Base-by-base conservation (phyloP, 2,888 invertebrate species). In the Reticulitermes lucifugus region DNA sequence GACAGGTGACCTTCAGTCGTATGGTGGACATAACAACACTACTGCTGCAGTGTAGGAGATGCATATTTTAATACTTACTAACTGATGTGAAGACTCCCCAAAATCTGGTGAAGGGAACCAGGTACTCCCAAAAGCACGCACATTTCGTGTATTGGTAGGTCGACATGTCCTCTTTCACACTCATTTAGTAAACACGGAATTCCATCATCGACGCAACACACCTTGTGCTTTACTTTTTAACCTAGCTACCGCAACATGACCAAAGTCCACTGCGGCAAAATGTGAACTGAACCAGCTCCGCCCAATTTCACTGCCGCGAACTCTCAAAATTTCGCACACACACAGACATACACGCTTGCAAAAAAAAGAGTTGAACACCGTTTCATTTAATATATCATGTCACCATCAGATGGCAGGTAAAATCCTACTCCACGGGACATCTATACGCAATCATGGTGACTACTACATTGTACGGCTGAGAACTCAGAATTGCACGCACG, bases 41-140 rank as follows among this genome's bases (percentile, higher is more conserved):
- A 77, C 5, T 41, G 21, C 7, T 46, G 43, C 3, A 35, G 14
- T 77, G n/a, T 21, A 77, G n/a, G 29, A 12, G 0, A 41, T 51
- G 65, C 12, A 25, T n/a, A 65, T 43, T 60, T 46, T 75, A 12
- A 12, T 85, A 79, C 89, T 88, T 87, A 90, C 90, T 90, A 82
- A 90, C 89, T 73, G 90, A 89, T 9, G 90, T 90, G 84, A 90
- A 88, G 65, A 90, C 88, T 12, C 90, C 90, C 89, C 90, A 90
- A 83, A 90, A 89, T 79, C 90, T 87, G 18, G 89, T 90, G 87
- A 90, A 89, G 43, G 88, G 89, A 43, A 88, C 88, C 83, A 90
- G 88, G 85, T 88, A 89, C 83, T 89, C 89, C 88, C 89, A 89
- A 86, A 89, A 88, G 83, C 89, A 88, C 29, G 87, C 81, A 65